These are phyloP conservation scores for Helleia helle DNA, from an alignment of 2,888 invertebrate species.

Conservation along the genomic window DNA sequence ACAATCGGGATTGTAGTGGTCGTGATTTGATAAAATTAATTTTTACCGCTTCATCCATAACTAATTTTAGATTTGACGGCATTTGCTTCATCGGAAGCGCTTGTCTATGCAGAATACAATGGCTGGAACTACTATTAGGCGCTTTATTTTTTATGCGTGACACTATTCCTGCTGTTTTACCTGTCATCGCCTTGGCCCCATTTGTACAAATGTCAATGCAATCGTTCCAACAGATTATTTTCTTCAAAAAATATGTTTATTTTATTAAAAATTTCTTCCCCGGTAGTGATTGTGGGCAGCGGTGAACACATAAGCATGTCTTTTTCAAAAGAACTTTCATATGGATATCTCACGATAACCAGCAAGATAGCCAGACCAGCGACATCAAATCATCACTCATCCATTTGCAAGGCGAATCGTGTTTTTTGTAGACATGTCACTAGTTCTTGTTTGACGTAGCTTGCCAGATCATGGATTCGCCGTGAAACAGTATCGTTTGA, in stretches of 20 bases:
- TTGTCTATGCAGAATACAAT: no score
- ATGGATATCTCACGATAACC: slow-evolving; percentile 28
- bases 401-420: no score
- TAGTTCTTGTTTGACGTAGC: slow-evolving; percentile 28
- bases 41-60: no score
- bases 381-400: no score
- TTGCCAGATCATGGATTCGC: slow-evolving; percentile 29
- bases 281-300: slow-evolving; percentile 25
- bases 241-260: slow-evolving; percentile 14
- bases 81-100: no score
- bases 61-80: no score
- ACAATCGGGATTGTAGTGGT: no score
- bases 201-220: slow-evolving; percentile 13
- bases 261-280: slow-evolving; percentile 10
- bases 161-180: slow-evolving; percentile 21
- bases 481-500: slow-evolving; percentile 32
- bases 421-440: slow-evolving; percentile 22
- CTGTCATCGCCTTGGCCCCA: slow-evolving; percentile 26
- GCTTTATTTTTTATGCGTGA: slow-evolving; percentile 24
- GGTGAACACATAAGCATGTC: slow-evolving; percentile 26
- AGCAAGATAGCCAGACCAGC: slow-evolving; percentile 29
- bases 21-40: no score
- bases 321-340: slow-evolving; percentile 26
- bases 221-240: slow-evolving; percentile 21
- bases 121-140: slow-evolving; percentile 26